Base-by-base conservation (phyloP, 35 echinoderm and acorn worm species). In the Stichopus chloronotus region DNA sequence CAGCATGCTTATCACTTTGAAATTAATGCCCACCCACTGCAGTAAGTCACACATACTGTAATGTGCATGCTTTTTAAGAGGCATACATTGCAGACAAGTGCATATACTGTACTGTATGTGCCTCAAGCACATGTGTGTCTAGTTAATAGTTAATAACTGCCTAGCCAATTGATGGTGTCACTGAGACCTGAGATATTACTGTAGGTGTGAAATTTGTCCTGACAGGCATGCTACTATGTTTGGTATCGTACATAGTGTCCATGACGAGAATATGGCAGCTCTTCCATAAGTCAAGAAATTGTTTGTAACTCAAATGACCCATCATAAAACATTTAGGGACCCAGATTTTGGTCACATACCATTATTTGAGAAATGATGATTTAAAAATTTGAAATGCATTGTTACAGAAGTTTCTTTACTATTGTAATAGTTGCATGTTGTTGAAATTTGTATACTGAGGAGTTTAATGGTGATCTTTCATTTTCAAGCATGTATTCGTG, bases 201-300 rank as follows among this genome's bases (percentile, higher is more conserved):
- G 30, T 43, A 77, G 72, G 4, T 77, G 72, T 77, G 72, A 77
- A 77, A 77, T 77, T 9, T 77, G 8, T 13, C 17, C 17, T 77
- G 72, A 77, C 72, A 77, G 4, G 72, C 72, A 77, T 77, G 72
- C 72, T 7, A 7, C 0, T 77, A 77, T 4, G 72, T 77, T 77
- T 77, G 4, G 72, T 19, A 5, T 25, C 25, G 72, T 77, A 77
- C 72, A 77, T 22, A 77, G 17, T 77, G 72, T 77, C 0, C 4
- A 77, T 77, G 72, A 77, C 6, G 72, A 9, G 3, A 77, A 77
- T 77, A 77, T 77, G 72, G 72, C 72, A 3, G 72, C 72, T 77
- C 72, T 77, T 77, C 72, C 72, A 77, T 77, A 77, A 77, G 72
- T 77, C 72, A 13, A 77, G 72, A 77, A 13, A 77, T 77, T 19